Evolutionary conservation across 2,113 vertebrate genomes (phyloP).

Genomic region (Hippocampus zosterae): DNA sequence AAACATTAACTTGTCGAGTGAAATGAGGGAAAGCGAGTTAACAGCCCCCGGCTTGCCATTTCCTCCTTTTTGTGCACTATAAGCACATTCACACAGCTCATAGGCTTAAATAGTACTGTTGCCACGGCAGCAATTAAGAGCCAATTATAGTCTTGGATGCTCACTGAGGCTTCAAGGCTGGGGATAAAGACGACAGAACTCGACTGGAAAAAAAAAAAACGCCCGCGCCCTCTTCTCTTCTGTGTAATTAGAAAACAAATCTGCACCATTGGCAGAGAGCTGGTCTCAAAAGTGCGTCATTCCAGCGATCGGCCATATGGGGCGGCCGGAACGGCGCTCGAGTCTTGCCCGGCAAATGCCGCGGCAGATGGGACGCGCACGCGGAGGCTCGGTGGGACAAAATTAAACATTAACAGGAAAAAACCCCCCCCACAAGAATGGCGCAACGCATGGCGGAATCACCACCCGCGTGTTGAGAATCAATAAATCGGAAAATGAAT

Average conservation of each 20-base stretch:
- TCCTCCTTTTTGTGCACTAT: constrained; percentile 9
- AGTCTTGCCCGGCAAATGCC: constrained; percentile 9
- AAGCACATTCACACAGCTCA: constrained; percentile 38
- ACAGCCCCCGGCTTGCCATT: constrained; percentile 7
- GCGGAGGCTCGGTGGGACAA: constrained; percentile 27
- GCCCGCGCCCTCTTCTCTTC: constrained; percentile 16
- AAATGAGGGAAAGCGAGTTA: constrained; percentile 12
- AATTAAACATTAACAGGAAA: constrained; percentile 38
- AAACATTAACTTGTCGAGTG: background rate
- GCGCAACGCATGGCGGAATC: background rate
- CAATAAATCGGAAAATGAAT: background rate
- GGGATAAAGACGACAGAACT: constrained; percentile 33
- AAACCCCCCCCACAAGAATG: constrained; percentile 18
- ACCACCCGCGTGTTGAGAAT: background rate
- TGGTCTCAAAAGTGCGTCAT: constrained; percentile 12
- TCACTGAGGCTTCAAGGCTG: constrained; percentile 34
- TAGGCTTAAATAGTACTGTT: constrained; percentile 63
- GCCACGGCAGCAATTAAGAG: constrained; percentile 70
- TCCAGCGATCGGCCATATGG: constrained; percentile 12
- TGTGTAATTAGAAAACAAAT: constrained; percentile 21
- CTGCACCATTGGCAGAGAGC: background rate
- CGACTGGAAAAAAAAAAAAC: constrained; percentile 24
- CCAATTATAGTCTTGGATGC: constrained; percentile 62
- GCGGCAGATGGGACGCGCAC: constrained; percentile 34
- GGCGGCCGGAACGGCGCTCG: constrained; percentile 18